Percentiles rank a stretch among this genome's conserved stretches.
Conservation (phyloP, 1,140 invertebrate genomes). For the Neodiprion fabricii region DNA sequence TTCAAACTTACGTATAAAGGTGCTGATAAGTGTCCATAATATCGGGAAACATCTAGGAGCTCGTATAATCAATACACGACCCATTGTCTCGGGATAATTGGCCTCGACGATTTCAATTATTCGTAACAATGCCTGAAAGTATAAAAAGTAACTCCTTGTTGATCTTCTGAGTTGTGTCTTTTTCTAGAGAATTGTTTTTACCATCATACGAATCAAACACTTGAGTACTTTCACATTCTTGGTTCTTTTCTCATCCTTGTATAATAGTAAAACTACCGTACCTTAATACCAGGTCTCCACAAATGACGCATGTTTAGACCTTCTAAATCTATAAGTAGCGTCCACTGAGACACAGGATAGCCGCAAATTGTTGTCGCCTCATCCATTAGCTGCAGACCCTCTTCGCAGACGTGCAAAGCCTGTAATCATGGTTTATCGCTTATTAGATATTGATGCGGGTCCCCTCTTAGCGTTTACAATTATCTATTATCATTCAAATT, state of each 20-base stretch:
- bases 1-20: constrained; percentile 81
- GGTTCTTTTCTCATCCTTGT: neutral
- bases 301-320: constrained; percentile 95
- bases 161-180: neutral
- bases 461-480: too few species aligned
- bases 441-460: neutral
- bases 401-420: constrained; percentile 87
- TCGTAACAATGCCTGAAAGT: constrained; percentile 74
- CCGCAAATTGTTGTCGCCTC: constrained; percentile 78
- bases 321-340: constrained; percentile 90
- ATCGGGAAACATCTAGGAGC: constrained; percentile 95
- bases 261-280: constrained; percentile 31
- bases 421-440: constrained; percentile 43
- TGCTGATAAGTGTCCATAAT: constrained; percentile 95
- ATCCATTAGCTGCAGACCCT: constrained; percentile 82
- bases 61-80: constrained; percentile 83
- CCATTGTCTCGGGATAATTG: constrained; percentile 97
- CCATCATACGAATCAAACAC: neutral
- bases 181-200: constrained; percentile 3
- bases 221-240: neutral
- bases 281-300: constrained; percentile 90
- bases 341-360: constrained; percentile 87
- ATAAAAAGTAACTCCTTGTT: constrained; percentile 27
- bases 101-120: constrained; percentile 96
- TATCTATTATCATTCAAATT: too few species aligned